Conservation (phyloP, 2,888 invertebrate species). For the Galerucella nymphaeae region DNA sequence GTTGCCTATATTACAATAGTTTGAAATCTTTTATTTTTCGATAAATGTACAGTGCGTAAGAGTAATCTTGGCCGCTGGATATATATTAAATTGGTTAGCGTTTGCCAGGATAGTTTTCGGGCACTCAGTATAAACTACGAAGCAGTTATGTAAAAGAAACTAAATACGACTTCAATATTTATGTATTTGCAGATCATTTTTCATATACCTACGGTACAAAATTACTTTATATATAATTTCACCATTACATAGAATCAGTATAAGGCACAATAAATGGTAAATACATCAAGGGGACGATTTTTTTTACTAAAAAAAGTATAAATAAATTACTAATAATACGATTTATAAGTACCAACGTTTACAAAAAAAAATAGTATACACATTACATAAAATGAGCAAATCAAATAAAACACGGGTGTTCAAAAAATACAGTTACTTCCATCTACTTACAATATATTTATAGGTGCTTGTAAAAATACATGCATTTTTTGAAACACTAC, state of each 20-base stretch:
- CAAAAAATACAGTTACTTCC: constrained; percentile 21
- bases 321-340: constrained; percentile 43
- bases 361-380: not conserved
- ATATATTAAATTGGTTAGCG: too few species aligned
- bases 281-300: constrained; percentile 46
- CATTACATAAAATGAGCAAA: constrained; percentile 34
- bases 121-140: too few species aligned
- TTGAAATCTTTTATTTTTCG: too few species aligned
- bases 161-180: constrained; percentile 23
- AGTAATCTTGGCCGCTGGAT: too few species aligned
- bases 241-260: constrained; percentile 53
- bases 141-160: too few species aligned
- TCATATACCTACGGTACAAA: constrained; percentile 51
- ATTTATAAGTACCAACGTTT: constrained; percentile 35
- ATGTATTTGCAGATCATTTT: constrained; percentile 43
- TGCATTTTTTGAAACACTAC: constrained; percentile 18
- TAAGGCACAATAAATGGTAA: constrained; percentile 56
- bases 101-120: too few species aligned
- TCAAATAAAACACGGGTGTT: constrained; percentile 31
- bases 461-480: not conserved
- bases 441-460: not conserved
- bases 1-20: too few species aligned
- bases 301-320: constrained; percentile 36
- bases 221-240: constrained; percentile 53
- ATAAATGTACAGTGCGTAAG: too few species aligned